Percentiles rank a stretch among this genome's conserved stretches.
Conservation (phyloP, 2,113 vertebrate species). For the Noturus placidus region DNA sequence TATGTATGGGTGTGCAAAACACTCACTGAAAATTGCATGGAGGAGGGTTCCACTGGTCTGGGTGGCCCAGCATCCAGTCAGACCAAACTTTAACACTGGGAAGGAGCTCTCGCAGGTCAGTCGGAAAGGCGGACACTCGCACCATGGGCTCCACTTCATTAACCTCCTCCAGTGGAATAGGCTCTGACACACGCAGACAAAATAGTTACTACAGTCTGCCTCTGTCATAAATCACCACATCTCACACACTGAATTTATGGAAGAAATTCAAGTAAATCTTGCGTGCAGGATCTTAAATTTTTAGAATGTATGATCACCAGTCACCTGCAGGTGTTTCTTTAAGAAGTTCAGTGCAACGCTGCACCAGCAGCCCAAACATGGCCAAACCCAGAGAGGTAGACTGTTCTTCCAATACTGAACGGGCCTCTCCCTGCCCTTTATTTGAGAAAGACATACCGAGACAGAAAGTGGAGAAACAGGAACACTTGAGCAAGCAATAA, state of each 20-base stretch:
- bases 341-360: conserved; percentile 85
- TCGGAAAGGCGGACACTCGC: conserved; percentile 84
- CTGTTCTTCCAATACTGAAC: conserved; percentile 90
- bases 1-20: background rate
- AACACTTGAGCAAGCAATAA: background rate
- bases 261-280: background rate
- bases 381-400: conserved; percentile 85
- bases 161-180: conserved; percentile 58
- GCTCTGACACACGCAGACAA: conserved; percentile 67
- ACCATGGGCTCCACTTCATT: conserved; percentile 78
- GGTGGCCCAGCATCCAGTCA: conserved; percentile 98
- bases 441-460: conserved; percentile 38
- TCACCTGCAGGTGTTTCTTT: conserved; percentile 81
- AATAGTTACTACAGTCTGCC: background rate
- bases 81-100: conserved; percentile 98
- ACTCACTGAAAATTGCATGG: conserved; percentile 76
- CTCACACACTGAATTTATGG: background rate
- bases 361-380: conserved; percentile 91
- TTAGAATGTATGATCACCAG: conserved; percentile 17
- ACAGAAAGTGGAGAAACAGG: conserved; percentile 52
- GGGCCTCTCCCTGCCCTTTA: conserved; percentile 74
- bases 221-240: background rate
- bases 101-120: conserved; percentile 88
- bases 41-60: conserved; percentile 95
- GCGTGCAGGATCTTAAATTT: background rate